These are phyloP conservation scores for Drosophila lacertosa DNA, from an alignment of 1,140 invertebrate genomes.

Conservation along the genomic window DNA sequence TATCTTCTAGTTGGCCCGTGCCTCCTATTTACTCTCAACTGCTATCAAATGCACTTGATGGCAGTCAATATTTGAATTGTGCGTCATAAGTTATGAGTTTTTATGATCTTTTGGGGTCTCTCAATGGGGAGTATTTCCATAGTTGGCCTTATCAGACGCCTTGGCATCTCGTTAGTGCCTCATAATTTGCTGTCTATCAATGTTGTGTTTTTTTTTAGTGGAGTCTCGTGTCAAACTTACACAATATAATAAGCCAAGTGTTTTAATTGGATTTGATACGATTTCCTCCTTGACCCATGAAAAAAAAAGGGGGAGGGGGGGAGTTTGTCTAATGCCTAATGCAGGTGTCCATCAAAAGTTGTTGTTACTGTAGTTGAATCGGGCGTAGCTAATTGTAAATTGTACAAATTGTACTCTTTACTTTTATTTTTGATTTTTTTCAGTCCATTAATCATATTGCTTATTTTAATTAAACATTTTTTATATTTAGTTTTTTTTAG, in stretches of 20 bases:
- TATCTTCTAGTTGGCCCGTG: not conserved
- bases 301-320: slow-evolving; percentile 6
- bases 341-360: slow-evolving; percentile 21
- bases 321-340: slow-evolving; percentile 11
- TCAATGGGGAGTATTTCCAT: slow-evolving; percentile 7
- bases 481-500: slow-evolving; percentile 1
- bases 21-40: not conserved
- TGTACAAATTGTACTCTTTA: not conserved
- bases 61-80: slow-evolving; percentile 22
- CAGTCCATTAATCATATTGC: slow-evolving; percentile 23
- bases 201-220: not conserved
- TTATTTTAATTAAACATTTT: slow-evolving; percentile 10
- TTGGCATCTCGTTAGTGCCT: slow-evolving; percentile 8
- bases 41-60: slow-evolving; percentile 29
- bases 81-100: slow-evolving; percentile 25
- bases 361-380: not conserved
- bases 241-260: not conserved
- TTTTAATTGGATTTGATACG: slow-evolving; percentile 12
- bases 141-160: not conserved
- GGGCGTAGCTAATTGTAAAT: slow-evolving; percentile 2
- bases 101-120: slow-evolving; percentile 5
- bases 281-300: slow-evolving; percentile 13
- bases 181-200: slow-evolving; percentile 28
- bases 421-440: not conserved
- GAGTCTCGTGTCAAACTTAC: slow-evolving; percentile 11